Conservation (phyloP, 2,113 vertebrate species). For the Tenrec ecaudatus region DNA sequence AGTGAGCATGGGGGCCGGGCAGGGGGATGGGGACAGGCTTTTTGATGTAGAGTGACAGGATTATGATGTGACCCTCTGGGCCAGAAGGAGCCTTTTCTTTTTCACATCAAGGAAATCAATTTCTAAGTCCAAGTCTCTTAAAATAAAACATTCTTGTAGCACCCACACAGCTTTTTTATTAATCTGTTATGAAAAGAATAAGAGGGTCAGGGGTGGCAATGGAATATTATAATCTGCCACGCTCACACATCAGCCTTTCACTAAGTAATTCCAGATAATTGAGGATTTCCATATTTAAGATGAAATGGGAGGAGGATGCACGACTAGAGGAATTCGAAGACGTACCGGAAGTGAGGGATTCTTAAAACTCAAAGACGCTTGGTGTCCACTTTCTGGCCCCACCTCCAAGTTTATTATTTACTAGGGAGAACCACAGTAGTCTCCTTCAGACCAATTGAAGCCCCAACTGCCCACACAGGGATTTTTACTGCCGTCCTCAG, state of each 20-base stretch:
- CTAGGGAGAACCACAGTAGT: conserved; percentile 81
- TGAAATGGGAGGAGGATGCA: conserved; percentile 86
- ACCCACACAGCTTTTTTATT: conserved; percentile 86
- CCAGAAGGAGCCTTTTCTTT: conserved; percentile 90
- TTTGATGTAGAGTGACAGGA: conserved; percentile 88
- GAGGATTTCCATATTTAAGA: conserved; percentile 94
- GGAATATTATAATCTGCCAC: conserved; percentile 91
- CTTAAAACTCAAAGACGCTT: conserved; percentile 81
- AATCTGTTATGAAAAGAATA: conserved; percentile 91
- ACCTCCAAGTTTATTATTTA: conserved; percentile 74
- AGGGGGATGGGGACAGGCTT: conserved; percentile 83
- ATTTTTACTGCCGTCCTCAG: conserved; percentile 78
- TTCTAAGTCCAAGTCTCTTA: conserved; percentile 91
- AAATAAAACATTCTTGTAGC: conserved; percentile 92
- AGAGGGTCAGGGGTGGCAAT: conserved; percentile 91
- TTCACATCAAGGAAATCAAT: conserved; percentile 94
- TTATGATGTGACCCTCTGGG: conserved; percentile 89
- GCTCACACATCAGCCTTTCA: conserved; percentile 90
- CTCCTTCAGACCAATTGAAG: conserved; percentile 80
- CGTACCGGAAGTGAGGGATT: conserved; percentile 84
- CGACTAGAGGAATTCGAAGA: conserved; percentile 86
- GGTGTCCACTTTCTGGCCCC: conserved; percentile 64
- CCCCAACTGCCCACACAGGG: conserved; percentile 80
- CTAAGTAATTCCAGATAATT: conserved; percentile 92
- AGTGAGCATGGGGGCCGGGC: too few relatives aligned